Percentiles rank a stretch among this genome's conserved stretches.
phyloP scores from a whole-genome alignment of 2,888 invertebrate species.

The Temnothorax rugatulus region DNA sequence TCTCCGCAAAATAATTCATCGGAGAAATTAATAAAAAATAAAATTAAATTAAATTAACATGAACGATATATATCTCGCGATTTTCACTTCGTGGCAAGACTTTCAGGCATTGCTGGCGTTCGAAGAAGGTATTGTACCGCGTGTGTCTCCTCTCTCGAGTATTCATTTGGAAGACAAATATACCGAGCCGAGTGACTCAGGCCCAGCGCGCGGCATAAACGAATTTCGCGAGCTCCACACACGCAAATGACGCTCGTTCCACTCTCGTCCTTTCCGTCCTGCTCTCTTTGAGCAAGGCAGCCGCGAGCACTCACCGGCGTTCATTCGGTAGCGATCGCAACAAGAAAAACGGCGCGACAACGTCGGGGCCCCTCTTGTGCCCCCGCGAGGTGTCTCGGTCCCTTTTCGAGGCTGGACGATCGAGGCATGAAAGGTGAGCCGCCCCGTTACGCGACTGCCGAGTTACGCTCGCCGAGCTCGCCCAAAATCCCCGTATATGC shows the following conservation, averaged over 20 bases:
- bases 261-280: neutral
- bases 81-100: neutral
- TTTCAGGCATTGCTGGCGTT: neutral
- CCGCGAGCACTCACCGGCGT: constrained; percentile 5
- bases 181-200: neutral
- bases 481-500: constrained; percentile 63
- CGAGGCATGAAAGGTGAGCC: constrained; percentile 79
- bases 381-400: constrained; percentile 56
- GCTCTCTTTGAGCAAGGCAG: neutral
- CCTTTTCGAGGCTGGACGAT: constrained; percentile 73
- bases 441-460: constrained; percentile 76
- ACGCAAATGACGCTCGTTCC: constrained; percentile 26
- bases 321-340: constrained; percentile 49
- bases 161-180: constrained; percentile 37
- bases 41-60: neutral
- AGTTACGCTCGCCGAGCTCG: constrained; percentile 73
- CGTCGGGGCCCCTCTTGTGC: constrained; percentile 4
- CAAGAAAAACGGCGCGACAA: constrained; percentile 24
- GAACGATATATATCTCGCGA: neutral
- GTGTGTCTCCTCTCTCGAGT: neutral
- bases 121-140: constrained; percentile 10
- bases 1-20: neutral
- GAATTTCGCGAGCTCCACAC: constrained; percentile 31
- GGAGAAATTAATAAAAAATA: neutral
- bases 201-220: constrained; percentile 25